Conservation (phyloP, 2,113 vertebrate genomes). For the Sprattus sprattus region DNA sequence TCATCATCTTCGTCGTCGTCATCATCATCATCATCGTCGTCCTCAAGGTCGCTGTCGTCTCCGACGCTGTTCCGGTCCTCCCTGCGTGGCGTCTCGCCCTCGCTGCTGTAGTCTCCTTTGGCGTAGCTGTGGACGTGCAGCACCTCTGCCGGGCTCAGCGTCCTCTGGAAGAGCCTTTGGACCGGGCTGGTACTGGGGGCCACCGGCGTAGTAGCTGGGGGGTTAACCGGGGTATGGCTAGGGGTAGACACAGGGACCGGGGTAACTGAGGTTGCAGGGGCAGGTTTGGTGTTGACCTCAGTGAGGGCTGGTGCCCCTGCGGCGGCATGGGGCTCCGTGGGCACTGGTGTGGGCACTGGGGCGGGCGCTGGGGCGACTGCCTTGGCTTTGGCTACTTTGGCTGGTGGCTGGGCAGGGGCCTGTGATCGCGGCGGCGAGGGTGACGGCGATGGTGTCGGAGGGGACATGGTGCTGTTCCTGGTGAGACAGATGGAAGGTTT, state of each 20-base stretch:
- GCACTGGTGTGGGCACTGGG: neutral
- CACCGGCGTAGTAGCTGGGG: neutral
- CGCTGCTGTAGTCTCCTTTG: conserved; percentile 74
- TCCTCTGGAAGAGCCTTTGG: conserved; percentile 72
- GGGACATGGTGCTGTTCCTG: neutral
- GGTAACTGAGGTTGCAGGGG: neutral
- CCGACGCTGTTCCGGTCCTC: conserved; percentile 52
- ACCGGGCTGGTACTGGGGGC: conserved; percentile 24
- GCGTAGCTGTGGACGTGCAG: conserved; percentile 88
- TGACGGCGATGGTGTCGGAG: neutral
- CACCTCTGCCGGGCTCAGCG: conserved; percentile 76
- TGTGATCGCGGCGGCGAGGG: neutral
- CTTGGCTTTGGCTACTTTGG: neutral
- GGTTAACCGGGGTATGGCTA: neutral
- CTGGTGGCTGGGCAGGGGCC: neutral
- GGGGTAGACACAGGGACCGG: neutral
- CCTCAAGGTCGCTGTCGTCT: conserved; percentile 50
- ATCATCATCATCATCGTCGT: conserved; percentile 32
- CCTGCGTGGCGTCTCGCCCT: conserved; percentile 50
- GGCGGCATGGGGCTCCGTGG: conserved; percentile 28
- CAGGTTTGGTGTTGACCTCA: neutral
- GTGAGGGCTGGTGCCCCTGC: conserved; percentile 16
- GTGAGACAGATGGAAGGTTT: neutral
- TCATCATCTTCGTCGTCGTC: neutral
- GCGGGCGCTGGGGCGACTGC: neutral